Evolutionary conservation across 2,797 vertebrate species (phyloP).

Genomic region (Alcedo atthis): DNA sequence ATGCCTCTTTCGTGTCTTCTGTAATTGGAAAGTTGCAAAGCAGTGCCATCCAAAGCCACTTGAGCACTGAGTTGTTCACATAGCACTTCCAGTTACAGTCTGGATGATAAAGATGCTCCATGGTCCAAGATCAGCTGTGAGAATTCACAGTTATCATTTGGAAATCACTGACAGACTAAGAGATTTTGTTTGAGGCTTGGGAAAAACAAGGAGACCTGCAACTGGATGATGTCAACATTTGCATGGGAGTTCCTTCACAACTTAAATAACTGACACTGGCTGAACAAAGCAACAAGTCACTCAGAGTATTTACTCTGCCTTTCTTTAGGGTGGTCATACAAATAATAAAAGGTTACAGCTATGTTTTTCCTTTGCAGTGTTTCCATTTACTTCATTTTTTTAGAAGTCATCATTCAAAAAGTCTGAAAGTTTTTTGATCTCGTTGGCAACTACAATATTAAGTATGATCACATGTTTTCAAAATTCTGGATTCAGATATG

Average conservation of each 20-base stretch:
- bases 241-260: background rate
- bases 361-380: background rate
- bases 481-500: background rate
- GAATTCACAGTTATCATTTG: background rate
- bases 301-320: background rate
- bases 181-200: background rate
- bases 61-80: background rate
- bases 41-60: background rate
- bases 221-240: background rate
- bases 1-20: background rate
- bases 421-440: constrained; percentile 5
- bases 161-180: background rate
- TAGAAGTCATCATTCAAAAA: background rate
- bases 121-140: background rate
- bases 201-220: background rate
- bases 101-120: background rate
- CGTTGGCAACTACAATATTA: background rate
- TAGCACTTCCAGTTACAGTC: background rate
- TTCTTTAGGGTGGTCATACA: background rate
- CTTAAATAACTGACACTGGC: background rate
- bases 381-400: background rate
- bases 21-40: background rate
- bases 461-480: background rate
- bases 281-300: constrained; percentile 4
- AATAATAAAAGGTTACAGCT: background rate